A percentile compares a stretch with the other conserved stretches of the same genome.
These are phyloP conservation scores for Cossypha dichroa DNA, from an alignment of 2,797 vertebrate genomes.

Conservation along the genomic window DNA sequence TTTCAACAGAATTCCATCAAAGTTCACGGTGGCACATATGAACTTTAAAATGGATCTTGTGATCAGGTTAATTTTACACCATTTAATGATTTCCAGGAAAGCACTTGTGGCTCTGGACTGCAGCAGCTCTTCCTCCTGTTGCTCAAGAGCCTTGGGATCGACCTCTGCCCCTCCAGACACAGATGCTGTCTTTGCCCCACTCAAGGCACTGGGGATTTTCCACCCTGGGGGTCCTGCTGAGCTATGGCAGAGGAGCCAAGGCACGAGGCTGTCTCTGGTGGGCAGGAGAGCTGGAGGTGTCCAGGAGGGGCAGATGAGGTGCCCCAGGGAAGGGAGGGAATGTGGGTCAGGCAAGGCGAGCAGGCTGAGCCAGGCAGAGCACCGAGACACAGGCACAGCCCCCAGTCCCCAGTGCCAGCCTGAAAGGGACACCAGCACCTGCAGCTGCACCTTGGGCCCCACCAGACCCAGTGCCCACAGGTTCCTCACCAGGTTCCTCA, in stretches of 20 bases:
- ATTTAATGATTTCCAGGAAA: constrained; percentile 57
- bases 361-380: background rate
- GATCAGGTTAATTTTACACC: constrained; percentile 65
- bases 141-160: constrained; percentile 26
- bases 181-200: background rate
- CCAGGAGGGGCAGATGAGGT: background rate
- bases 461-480: background rate
- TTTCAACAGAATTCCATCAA: constrained; percentile 8
- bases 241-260: background rate
- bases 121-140: constrained; percentile 20
- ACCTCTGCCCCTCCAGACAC: constrained; percentile 34
- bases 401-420: background rate
- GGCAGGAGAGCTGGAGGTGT: background rate
- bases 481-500: background rate
- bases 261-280: background rate
- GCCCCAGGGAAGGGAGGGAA: background rate
- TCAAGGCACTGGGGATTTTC: background rate
- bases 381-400: fast-evolving
- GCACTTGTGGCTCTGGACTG: background rate
- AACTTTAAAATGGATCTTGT: constrained; percentile 50
- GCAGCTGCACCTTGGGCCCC: background rate
- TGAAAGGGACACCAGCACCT: background rate
- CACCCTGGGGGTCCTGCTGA: background rate
- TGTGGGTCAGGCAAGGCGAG: background rate
- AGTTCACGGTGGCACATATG: background rate